These are phyloP conservation scores for Hylomyscus alleni DNA, from an alignment of 2,797 vertebrate genomes.

Conservation along the genomic window DNA sequence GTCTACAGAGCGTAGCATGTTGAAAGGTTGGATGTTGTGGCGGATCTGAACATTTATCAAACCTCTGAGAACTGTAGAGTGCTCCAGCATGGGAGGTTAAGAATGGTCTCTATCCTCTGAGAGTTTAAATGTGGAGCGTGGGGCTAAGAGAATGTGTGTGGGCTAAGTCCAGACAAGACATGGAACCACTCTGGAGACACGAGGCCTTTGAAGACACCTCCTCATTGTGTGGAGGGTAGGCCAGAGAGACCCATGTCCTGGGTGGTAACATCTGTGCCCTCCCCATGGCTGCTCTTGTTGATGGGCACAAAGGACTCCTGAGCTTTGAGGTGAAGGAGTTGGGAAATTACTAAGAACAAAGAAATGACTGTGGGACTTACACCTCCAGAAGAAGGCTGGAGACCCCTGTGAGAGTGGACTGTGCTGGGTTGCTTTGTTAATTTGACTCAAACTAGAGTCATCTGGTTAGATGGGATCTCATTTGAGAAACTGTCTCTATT, in stretches of 20 bases:
- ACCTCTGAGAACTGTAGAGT: neutral
- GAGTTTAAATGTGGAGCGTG: neutral
- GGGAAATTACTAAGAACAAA: neutral
- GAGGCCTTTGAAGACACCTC: neutral
- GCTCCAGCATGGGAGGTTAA: too few relatives aligned
- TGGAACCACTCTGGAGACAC: neutral
- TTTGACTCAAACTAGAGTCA: neutral
- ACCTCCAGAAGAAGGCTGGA: neutral
- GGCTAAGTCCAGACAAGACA: accelerated
- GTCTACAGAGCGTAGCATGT: neutral
- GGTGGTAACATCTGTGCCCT: neutral
- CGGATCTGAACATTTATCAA: accelerated
- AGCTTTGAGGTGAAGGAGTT: neutral
- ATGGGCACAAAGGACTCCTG: neutral
- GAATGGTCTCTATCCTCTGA: neutral
- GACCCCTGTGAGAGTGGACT: neutral
- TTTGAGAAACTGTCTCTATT: neutral
- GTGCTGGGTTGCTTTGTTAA: neutral
- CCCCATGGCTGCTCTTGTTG: neutral
- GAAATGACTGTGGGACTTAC: neutral
- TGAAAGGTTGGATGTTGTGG: neutral
- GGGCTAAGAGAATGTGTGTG: neutral
- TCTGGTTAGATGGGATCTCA: neutral
- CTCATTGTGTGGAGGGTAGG: neutral
- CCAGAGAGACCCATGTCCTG: neutral